Evolutionary conservation across 2,797 vertebrate species (phyloP), one percentile per base, ranked within the genome.

Genomic region (Catostomus latipinnis): DNA sequence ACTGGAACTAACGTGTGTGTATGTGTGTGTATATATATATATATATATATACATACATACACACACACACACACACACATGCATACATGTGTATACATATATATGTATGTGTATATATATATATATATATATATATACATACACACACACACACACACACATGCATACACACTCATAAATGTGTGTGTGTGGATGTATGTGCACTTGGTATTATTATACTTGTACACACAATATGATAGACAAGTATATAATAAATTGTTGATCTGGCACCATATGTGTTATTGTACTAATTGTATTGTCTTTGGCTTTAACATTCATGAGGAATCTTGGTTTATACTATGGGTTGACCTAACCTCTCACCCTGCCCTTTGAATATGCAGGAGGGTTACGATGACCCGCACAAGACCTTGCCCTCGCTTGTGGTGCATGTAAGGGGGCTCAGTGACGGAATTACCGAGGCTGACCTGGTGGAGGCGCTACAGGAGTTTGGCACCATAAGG

Each of bases 401-500:
- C 82, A 98, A 98, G 90, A 96, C 97, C 0, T 93, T 96, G 0
- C 97, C 97, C 43, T 99, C 97, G 45, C 93, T 95, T 1, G 97
- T 99, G 85, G 96, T 98, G 18, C 97, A 99, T 84, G 96, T 98
- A 83, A 89, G 97, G 81, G 97, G 97, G 56, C 91, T 98, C 82
- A 95, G 96, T 46, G 97, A 98, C 0, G 96, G 96, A 0, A 95
- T 97, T 7, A 94, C 98, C 86, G 97, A 98, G 88, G 94, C 97
- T 0, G 97, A 98, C 67, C 92, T 98, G 34, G 96, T 97, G 88
- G 97, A 98, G 88, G 96, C 97, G 14, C 91, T 98, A 82, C 96
- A 98, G 88, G 97, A 98, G 86, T 99, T 98, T 81, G 97, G 97
- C 1, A 94, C 95, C 9, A 96, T 99, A 88, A 97, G 97, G 97